These are phyloP conservation scores for Dinomys branickii DNA, from an alignment of 2,113 vertebrate genomes.

Conservation along the genomic window DNA sequence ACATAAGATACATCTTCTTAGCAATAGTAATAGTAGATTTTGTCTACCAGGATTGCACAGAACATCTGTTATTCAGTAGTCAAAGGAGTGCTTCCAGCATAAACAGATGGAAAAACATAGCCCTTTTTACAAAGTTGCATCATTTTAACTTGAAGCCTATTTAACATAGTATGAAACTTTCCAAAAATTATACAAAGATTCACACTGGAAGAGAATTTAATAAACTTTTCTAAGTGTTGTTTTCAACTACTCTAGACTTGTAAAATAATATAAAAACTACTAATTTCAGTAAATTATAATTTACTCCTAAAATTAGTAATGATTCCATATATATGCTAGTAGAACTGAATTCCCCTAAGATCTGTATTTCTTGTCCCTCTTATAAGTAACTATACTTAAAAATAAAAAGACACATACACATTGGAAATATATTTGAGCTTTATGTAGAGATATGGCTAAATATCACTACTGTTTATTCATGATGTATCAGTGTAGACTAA, in stretches of 20 bases:
- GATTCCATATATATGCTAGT: neutral
- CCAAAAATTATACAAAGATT: slow-evolving; percentile 38
- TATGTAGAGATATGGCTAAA: neutral
- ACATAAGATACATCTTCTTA: slow-evolving; percentile 27
- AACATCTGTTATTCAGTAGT: slow-evolving; percentile 75
- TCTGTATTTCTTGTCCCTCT: no score
- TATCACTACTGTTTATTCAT: neutral
- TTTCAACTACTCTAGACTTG: neutral
- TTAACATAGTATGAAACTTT: slow-evolving; percentile 40
- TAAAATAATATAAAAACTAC: neutral
- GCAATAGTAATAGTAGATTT: slow-evolving; percentile 52
- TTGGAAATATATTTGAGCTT: neutral
- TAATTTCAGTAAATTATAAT: neutral
- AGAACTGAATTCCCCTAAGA: neutral
- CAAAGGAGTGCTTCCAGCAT: slow-evolving; percentile 61
- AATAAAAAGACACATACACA: neutral
- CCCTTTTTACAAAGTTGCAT: slow-evolving; percentile 42
- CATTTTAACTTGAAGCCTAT: slow-evolving; percentile 60
- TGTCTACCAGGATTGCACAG: neutral
- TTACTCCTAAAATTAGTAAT: neutral
- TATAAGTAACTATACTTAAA: neutral
- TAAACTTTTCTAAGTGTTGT: neutral
- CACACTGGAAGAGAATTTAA: neutral
- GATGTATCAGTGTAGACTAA: neutral
- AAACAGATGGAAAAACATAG: slow-evolving; percentile 70